Evolutionary conservation across 1,140 invertebrate species (phyloP), one percentile per base, ranked within the genome.

Genomic region (Bombus picipes): DNA sequence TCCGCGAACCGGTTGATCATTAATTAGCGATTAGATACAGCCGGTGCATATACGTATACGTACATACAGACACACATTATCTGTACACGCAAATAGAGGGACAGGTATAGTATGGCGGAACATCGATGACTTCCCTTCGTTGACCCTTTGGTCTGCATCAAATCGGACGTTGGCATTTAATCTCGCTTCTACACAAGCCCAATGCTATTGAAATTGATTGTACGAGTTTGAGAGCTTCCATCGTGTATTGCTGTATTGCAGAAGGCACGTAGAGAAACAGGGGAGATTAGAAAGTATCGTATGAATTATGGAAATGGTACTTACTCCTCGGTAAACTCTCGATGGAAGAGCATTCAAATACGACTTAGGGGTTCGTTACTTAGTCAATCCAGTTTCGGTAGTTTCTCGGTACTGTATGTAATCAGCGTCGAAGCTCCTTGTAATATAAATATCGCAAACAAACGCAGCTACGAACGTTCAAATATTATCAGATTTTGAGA

Each of bases 1-100:
- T 85, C 71, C 22, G 68, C 37, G 47, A 83, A 88, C 25, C 85
- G 71, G 66, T 88, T 65, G 43, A 65, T 87, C 76, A 83, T 57
- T 79, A 68, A 80, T 89, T 87, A 81, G 75, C 71, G 72, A 70
- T 68, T 53, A 81, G 41, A 57, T 80, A 57, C 76, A 22, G 71
- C 65, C 32, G 71, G n/a, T 72, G 82, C 34, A 34, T 34, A 37
- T 57, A 53, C n/a, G 85, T 15, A 77, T 62, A 59, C 43, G 25
- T 22, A 78, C n/a, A 59, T 28, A 37, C 13, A 22, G 25, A 37
- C 25, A 41, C 25, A 62, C 13, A n/a, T 34, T n/a, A 34, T 62
- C 47, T 53, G 47, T 53, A 70, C 22, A 88, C 43, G 39, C 34
- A 74, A 81, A 82, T 28, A 89, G 84, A 88, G 47, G 53, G 32